Evolutionary conservation across 2,888 invertebrate genomes (phyloP).

Genomic region (Drosophila formosana): DNA sequence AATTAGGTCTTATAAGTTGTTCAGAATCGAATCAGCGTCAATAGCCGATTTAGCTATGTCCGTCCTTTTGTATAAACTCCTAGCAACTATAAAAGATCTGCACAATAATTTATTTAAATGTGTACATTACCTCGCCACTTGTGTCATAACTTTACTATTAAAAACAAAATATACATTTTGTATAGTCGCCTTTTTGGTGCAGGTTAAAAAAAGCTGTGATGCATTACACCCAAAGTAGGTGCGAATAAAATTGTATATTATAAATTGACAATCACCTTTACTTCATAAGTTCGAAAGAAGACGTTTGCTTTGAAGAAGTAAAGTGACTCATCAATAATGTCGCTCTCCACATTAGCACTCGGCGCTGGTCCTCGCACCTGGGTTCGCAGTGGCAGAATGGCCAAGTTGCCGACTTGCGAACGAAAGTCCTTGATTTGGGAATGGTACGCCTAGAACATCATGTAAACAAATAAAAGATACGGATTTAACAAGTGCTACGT

Average conservation of each 20-base stretch:
- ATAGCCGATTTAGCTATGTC: too few relatives aligned
- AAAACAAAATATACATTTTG: too few relatives aligned
- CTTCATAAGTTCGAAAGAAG: slow-evolving; percentile 99
- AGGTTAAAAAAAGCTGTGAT: too few relatives aligned
- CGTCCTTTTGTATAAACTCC: too few relatives aligned
- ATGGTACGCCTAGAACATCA: slow-evolving; percentile 94
- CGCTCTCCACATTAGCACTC: slow-evolving; percentile 89
- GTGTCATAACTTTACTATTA: too few relatives aligned
- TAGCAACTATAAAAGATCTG: too few relatives aligned
- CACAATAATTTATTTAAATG: too few relatives aligned
- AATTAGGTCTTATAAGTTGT: too few relatives aligned
- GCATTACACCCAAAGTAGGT: not conserved
- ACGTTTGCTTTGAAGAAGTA: slow-evolving; percentile 99
- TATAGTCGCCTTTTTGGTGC: too few relatives aligned
- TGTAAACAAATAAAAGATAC: slow-evolving; percentile 36
- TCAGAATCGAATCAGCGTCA: too few relatives aligned
- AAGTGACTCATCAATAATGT: slow-evolving; percentile 98
- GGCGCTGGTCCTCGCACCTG: slow-evolving; percentile 97
- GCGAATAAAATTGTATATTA: not conserved
- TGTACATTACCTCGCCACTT: too few relatives aligned
- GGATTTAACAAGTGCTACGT: slow-evolving; percentile 7
- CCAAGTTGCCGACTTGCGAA: slow-evolving; percentile 95
- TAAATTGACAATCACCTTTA: slow-evolving; percentile 89
- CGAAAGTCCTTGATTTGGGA: slow-evolving; percentile 92
- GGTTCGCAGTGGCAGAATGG: slow-evolving; percentile 95